These are phyloP conservation scores for Spodoptera exigua DNA, from an alignment of 2,888 invertebrate species.

Conservation along the genomic window DNA sequence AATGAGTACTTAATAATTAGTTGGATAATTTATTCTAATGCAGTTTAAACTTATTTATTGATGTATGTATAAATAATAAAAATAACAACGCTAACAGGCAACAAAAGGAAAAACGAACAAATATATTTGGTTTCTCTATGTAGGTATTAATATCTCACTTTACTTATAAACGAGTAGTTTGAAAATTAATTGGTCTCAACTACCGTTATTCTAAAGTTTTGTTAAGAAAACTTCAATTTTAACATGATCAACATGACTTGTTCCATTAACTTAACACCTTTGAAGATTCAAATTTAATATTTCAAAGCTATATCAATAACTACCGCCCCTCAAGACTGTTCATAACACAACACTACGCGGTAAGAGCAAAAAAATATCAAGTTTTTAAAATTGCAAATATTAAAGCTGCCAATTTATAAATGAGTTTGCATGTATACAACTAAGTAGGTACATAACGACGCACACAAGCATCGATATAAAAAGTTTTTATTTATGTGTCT, in stretches of 20 bases:
- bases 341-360: neutral
- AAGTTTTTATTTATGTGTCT: neutral
- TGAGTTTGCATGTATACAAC: neutral
- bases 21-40: neutral
- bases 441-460: slow-evolving; percentile 6
- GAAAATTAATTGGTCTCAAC: too few species aligned
- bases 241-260: slow-evolving; percentile 12
- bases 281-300: neutral
- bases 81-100: slow-evolving; percentile 29
- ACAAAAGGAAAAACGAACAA: slow-evolving; percentile 21
- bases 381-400: slow-evolving; percentile 4
- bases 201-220: too few species aligned
- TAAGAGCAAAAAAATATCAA: slow-evolving; percentile 5
- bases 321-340: slow-evolving; percentile 9
- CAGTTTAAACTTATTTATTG: neutral
- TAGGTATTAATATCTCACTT: slow-evolving; percentile 2
- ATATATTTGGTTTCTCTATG: slow-evolving; percentile 38
- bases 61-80: slow-evolving; percentile 23
- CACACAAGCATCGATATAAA: slow-evolving; percentile 5
- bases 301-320: slow-evolving; percentile 14
- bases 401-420: slow-evolving; percentile 5
- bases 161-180: too few species aligned
- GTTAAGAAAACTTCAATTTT: too few species aligned
- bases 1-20: neutral
- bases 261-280: neutral